Percentiles rank a stretch among this genome's conserved stretches.
These are phyloP conservation scores for Anas acuta DNA, from an alignment of 2,797 vertebrate genomes.

Conservation along the genomic window DNA sequence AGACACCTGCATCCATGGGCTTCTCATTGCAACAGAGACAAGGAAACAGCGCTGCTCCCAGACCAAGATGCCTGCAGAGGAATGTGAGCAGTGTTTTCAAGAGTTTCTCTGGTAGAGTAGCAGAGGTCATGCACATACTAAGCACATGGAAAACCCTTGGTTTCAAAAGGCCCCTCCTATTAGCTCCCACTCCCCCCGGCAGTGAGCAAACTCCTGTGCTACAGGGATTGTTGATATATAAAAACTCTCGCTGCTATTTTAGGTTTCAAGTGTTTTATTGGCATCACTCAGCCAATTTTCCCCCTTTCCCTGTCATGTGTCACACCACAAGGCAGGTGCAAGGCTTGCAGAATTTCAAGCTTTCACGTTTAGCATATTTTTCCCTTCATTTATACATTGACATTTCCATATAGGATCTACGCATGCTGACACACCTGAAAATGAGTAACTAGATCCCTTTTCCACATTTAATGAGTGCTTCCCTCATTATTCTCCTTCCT, in stretches of 20 bases:
- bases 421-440: slow-evolving; percentile 49
- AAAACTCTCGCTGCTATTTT: not conserved
- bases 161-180: not conserved
- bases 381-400: slow-evolving; percentile 3
- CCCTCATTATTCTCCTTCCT: slow-evolving; percentile 62
- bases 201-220: not conserved
- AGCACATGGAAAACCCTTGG: not conserved
- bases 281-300: not conserved
- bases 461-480: slow-evolving; percentile 65
- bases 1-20: not conserved
- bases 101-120: not conserved
- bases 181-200: rapidly evolving
- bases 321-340: slow-evolving; percentile 30
- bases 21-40: not conserved
- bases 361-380: slow-evolving; percentile 24
- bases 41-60: not conserved
- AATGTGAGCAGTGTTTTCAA: not conserved
- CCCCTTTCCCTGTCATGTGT: not conserved
- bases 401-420: slow-evolving; percentile 47
- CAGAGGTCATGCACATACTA: not conserved
- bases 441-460: slow-evolving; percentile 55
- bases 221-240: not conserved
- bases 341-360: slow-evolving; percentile 22
- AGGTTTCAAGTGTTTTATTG: not conserved
- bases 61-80: not conserved